phyloP scores from a whole-genome alignment of 2,113 vertebrate species.

The Nyctereutes procyonoides region DNA sequence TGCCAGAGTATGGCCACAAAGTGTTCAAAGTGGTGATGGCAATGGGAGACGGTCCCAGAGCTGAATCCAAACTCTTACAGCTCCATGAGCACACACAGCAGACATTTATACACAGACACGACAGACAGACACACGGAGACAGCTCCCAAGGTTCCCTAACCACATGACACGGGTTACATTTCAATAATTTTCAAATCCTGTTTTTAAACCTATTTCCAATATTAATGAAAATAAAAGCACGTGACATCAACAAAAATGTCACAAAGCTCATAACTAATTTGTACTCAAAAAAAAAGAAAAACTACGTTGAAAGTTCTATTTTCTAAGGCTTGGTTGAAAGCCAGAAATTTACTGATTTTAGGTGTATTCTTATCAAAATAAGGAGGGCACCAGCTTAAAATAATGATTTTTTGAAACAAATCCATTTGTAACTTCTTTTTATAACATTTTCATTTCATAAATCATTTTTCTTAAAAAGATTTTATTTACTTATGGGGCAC shows the following conservation, averaged over 20 bases:
- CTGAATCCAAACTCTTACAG: neutral
- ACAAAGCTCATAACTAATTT: neutral
- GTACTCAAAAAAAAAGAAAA: neutral
- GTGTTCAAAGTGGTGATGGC: neutral
- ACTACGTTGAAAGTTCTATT: neutral
- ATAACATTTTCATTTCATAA: slow-evolving; percentile 18
- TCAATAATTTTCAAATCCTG: slow-evolving; percentile 52
- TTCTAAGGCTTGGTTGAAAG: neutral
- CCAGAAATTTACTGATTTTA: slow-evolving; percentile 27
- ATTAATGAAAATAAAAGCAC: slow-evolving; percentile 54
- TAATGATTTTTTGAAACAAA: slow-evolving; percentile 32
- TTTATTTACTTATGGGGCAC: too few species aligned
- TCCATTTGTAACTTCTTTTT: slow-evolving; percentile 47
- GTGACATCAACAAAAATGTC: neutral
- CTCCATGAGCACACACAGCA: neutral
- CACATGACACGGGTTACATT: neutral
- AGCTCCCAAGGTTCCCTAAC: neutral
- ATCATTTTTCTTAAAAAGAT: too few species aligned
- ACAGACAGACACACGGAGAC: too few species aligned
- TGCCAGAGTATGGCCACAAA: neutral
- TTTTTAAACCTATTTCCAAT: neutral
- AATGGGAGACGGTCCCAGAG: neutral
- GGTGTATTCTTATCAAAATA: neutral
- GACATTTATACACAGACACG: neutral
- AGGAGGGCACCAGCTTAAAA: slow-evolving; percentile 1